Base-by-base conservation (phyloP, 2,888 invertebrate genomes). In the Tuta absoluta region DNA sequence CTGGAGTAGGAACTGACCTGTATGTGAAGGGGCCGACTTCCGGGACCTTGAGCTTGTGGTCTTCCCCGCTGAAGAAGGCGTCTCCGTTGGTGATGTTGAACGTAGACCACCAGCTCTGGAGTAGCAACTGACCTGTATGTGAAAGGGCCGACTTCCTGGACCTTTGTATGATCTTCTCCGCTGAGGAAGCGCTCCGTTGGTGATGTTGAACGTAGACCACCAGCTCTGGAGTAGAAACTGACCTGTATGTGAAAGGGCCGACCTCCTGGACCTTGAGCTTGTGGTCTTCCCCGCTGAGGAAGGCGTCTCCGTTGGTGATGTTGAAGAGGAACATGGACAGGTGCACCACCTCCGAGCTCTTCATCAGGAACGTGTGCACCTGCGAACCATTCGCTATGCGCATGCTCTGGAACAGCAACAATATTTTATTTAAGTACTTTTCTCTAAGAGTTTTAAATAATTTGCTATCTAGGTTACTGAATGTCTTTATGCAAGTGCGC, bases 201-300 rank as follows among this genome's bases (percentile, higher is more conserved):
- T 96, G 62, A 97, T 93, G 77, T 97, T 4, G 38, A 38, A 5
- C 4, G 8, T 12, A 38, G 41, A 41, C n/a, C n/a, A n/a, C n/a
- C n/a, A n/a, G n/a, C n/a, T n/a, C n/a, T n/a, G n/a, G n/a, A n/a
- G n/a, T n/a, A 53, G 12, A 11, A 37, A 79, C 93, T 93, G 85
- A 96, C 96, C 94, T 94, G 86, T 96, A 98, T 19, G 95, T 94
- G 77, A 96, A 97, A 0, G 97, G 97, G 0, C 97, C 97, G 21
- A 96, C 82, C 88, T 97, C 95, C 61, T 94, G 78, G 2, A 97
- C 71, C 70, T 93, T 94, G 53, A 97, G 83, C 71, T 95, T 96
- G 63, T 87, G 81, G 67, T 93, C 95, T 61, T 87, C 81, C 0
- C 95, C 95, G 0, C 86, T 85, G 38, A 95, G 79, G 83, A 96